Base-by-base conservation (phyloP, 2,888 invertebrate species). In the Exephanes ischioxanthus region DNA sequence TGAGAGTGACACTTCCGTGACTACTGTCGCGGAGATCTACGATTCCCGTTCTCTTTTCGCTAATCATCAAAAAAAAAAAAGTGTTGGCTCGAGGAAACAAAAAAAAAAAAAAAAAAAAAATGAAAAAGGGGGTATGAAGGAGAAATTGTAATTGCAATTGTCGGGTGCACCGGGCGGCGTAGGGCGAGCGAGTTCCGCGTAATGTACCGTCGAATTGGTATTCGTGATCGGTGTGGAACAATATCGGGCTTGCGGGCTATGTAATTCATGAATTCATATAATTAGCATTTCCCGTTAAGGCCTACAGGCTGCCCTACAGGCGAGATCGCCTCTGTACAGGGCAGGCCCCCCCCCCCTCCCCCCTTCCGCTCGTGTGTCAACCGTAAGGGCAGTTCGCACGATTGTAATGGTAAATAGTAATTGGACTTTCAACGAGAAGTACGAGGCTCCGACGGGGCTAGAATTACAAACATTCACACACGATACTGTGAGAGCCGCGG, bases 1-100 rank as follows among this genome's bases (percentile, higher is more conserved):
- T 80, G 86, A 80, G 76, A 80, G 76, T 86, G 87, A 80, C 84
- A 86, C 80, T 84, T 77, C 72, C 80, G 77, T 80, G 86, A 82
- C 83, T 72, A 77, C 61, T 75, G 79, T 80, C 80, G 53, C 63
- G 63, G 71, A 70, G 76, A 81, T 83, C 73, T 58, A 30, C 33
- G 53, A 66, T 67, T 63, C 79, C 71, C 48, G 72, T 67, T 61
- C 71, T 77, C 41, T 72, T 82, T 61, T 67, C 75, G 76, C 71
- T 85, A 85, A 82, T 80, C 71, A 76, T 85, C 67, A 55, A 48
- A 58, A 37, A 70, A 67, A 66, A 67, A 63, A 77, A 55, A 73
- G 51, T 66, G 77, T 33, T 58, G 41, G 55, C 45, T 30, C 6
- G 26, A 7, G 51, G 22, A 58, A 51, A 30, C 6, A 30, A 68